Conservation (phyloP, 2,888 invertebrate species). For the Macrophya alboannulata region DNA sequence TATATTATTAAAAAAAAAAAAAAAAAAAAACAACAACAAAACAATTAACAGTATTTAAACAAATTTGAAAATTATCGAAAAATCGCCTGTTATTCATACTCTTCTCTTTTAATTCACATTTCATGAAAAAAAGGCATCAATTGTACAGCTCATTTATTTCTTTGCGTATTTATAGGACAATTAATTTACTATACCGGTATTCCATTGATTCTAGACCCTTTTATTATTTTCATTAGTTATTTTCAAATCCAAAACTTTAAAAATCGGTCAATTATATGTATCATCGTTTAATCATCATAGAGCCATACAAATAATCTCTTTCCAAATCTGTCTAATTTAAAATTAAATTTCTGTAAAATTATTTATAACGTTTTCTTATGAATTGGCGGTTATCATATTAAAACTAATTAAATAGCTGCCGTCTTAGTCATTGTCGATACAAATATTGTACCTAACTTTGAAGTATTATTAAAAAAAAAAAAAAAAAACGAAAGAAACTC, state of each 20-base stretch:
- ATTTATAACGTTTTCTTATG: too few species aligned
- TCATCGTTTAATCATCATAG: not conserved
- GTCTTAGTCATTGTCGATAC: not conserved
- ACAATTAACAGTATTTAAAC: too few species aligned
- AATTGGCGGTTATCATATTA: not conserved
- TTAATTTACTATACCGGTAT: not conserved
- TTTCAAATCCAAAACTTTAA: not conserved
- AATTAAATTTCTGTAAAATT: not conserved
- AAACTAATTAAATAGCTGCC: not conserved
- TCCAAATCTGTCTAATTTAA: not conserved
- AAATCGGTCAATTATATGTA: not conserved
- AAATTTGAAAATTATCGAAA: not conserved
- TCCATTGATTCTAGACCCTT: not conserved
- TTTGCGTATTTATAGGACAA: not conserved
- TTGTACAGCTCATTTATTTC: constrained; percentile 36
- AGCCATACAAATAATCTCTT: not conserved
- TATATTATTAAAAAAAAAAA: too few species aligned
- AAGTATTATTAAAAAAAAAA: not conserved
- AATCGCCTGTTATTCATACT: not conserved
- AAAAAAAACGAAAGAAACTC: not conserved
- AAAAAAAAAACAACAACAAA: too few species aligned
- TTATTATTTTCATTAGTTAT: not conserved
- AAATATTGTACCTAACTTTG: not conserved
- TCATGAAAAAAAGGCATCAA: constrained; percentile 23
- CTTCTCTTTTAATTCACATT: constrained; percentile 27